Evolutionary conservation across 2,113 vertebrate species (phyloP), one percentile per base, ranked within the genome.

Genomic region (Psilopsiagon aurifrons): DNA sequence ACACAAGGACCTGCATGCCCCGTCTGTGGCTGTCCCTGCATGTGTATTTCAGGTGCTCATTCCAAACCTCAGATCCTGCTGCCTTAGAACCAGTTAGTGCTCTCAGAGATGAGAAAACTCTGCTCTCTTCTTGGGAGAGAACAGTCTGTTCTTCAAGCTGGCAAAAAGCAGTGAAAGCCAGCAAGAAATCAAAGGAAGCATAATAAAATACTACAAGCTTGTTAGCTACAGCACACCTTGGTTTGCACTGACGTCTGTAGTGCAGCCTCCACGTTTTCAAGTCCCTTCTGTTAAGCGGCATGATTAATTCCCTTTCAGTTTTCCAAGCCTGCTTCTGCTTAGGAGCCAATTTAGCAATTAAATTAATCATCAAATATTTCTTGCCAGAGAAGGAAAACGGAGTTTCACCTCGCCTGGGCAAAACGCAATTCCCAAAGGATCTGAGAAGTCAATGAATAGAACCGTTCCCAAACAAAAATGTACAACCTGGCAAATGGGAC

Each of bases 331-430:
- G 94, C 70, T 94, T 79, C 94, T 97, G 83, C 92, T 95, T 70
- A 79, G 86, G 85, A 92, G 94, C 94, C 95, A 97, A 95, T 96
- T 96, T 96, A 95, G 95, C 88, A 96, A 95, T 95, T 96, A 95
- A 96, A 95, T 96, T 96, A 97, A 96, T 96, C n/a, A 7, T 74
- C 83, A 83, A 86, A 69, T 85, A 92, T 82, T 95, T 94, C 91
- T 86, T 97, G 91, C 86, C 93, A 83, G 79, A 75, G 86, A 94
- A 92, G 60, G 66, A 93, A 95, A 94, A 80, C 0, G 13, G 39
- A 91, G 57, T 92, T 91, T 94, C 90, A 91, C 90, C 81, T 94
- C 19, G 70, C 70, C 70, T 67, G 92, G 92, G 94, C 94, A 95
- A 91, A 91, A 89, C 0, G 0, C 63, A 91, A 91, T 63, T 95